Evolutionary conservation across 2,888 invertebrate genomes (phyloP), one percentile per base, ranked within the genome.

Genomic region (Nomada ruficornis): DNA sequence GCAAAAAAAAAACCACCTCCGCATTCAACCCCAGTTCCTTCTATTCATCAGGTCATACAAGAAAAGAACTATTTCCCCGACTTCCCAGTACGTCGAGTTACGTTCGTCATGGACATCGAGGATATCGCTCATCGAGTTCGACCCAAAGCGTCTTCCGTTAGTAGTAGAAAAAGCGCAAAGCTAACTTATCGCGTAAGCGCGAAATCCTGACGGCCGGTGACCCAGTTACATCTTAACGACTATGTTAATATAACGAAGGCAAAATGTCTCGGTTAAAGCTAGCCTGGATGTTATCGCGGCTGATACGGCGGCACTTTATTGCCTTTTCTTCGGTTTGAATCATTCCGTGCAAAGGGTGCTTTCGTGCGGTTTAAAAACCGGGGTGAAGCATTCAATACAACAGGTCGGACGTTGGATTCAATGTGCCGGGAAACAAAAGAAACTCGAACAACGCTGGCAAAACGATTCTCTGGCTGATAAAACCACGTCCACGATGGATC

Each of bases 161-260:
- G 68, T 44, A 29, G n/a, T 47, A n/a, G n/a, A 57, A 65, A 81
- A 80, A 78, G 42, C 29, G 47, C 52, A 54, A 59, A 50, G 36
- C 81, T 47, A 64, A 78, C 79, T 65, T 70, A 65, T 70, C 70
- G 68, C 26, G 15, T 42, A 23, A 57, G 54, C 23, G 54, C 65
- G 60, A 70, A 59, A 65, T 50, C 64, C 54, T 20, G 23, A 52
- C 20, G 55, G 44, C 26, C 62, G 80, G 65, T 85, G 89, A 88
- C 86, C 88, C 83, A 88, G 83, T 89, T 80, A 72, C 85, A 82
- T 82, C 76, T 82, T 88, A 90, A 91, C 87, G 87, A 89, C 84
- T 88, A 90, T 89, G 90, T 91, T 91, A 91, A 91, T 91, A 87
- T 81, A 89, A 86, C 85, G 77, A 82, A 83, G 82, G 83, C 85